These are phyloP conservation scores for Sarcophaga carnaria DNA, from an alignment of 2,888 invertebrate genomes.

Conservation along the genomic window DNA sequence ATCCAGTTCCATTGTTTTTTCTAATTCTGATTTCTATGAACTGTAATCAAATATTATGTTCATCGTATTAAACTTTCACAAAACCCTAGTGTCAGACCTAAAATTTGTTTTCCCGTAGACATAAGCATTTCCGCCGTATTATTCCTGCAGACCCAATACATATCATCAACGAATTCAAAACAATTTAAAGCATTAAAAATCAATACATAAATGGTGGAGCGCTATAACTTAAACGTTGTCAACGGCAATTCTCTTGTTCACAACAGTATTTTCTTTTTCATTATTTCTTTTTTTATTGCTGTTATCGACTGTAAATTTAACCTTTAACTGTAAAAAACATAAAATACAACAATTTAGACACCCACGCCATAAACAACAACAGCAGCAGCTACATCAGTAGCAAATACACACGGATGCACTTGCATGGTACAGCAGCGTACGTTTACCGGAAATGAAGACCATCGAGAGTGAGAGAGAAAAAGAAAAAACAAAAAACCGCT, in stretches of 20 bases:
- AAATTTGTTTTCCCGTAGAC: too few relatives aligned
- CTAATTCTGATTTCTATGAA: too few relatives aligned
- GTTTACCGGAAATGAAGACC: conserved; percentile 51
- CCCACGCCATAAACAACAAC: conserved; percentile 23
- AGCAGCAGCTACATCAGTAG: background rate
- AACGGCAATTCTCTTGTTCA: background rate
- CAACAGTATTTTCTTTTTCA: conserved; percentile 30
- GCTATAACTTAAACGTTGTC: conserved; percentile 21
- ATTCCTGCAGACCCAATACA: background rate
- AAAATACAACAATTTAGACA: conserved; percentile 29
- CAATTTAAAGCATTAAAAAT: conserved; percentile 4
- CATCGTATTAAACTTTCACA: too few relatives aligned
- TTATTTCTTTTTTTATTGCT: background rate
- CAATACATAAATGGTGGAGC: conserved; percentile 36
- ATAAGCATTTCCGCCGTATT: too few relatives aligned
- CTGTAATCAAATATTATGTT: too few relatives aligned
- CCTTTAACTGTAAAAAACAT: conserved; percentile 21
- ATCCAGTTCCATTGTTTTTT: too few relatives aligned
- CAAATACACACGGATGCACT: background rate
- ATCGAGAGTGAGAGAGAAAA: background rate
- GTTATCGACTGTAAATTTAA: conserved; percentile 36
- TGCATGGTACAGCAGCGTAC: background rate
- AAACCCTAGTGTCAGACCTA: too few relatives aligned
- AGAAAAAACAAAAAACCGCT: conserved; percentile 1
- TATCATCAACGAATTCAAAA: background rate